A percentile compares a stretch with the other conserved stretches of the same genome.
These are phyloP conservation scores for Psilopsiagon aurifrons DNA, from an alignment of 2,113 vertebrate genomes.

Conservation along the genomic window DNA sequence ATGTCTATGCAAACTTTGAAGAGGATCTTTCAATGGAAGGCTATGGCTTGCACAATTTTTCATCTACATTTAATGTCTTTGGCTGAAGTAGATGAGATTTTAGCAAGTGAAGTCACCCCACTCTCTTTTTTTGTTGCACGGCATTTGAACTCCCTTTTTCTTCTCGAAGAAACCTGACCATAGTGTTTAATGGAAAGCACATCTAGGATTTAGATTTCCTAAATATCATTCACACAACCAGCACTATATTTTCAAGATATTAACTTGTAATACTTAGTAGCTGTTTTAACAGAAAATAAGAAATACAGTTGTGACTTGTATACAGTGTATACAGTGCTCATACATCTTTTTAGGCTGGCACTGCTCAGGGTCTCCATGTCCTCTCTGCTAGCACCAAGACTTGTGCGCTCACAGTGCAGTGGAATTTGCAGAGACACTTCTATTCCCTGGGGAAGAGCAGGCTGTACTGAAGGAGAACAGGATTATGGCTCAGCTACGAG, in stretches of 20 bases:
- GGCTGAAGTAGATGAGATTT: neutral
- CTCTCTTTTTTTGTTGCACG: neutral
- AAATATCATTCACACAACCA: neutral
- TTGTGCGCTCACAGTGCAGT: neutral
- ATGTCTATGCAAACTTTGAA: neutral
- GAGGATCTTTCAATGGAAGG: neutral
- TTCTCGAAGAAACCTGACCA: neutral
- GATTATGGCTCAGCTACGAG: neutral
- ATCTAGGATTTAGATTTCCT: neutral
- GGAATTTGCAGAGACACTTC: neutral
- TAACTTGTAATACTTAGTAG: neutral
- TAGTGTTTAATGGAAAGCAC: neutral
- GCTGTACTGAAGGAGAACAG: neutral
- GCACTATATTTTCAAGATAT: neutral
- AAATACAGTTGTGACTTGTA: neutral
- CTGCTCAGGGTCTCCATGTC: neutral
- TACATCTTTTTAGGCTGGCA: neutral
- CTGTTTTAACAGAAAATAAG: neutral
- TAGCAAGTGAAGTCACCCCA: neutral
- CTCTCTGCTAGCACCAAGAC: neutral
- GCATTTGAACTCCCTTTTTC: neutral
- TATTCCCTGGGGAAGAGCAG: neutral
- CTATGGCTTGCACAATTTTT: neutral
- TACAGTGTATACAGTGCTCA: neutral
- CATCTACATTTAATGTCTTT: neutral